These are phyloP conservation scores for Agelastica alni DNA, from an alignment of 2,888 invertebrate genomes.

Conservation along the genomic window DNA sequence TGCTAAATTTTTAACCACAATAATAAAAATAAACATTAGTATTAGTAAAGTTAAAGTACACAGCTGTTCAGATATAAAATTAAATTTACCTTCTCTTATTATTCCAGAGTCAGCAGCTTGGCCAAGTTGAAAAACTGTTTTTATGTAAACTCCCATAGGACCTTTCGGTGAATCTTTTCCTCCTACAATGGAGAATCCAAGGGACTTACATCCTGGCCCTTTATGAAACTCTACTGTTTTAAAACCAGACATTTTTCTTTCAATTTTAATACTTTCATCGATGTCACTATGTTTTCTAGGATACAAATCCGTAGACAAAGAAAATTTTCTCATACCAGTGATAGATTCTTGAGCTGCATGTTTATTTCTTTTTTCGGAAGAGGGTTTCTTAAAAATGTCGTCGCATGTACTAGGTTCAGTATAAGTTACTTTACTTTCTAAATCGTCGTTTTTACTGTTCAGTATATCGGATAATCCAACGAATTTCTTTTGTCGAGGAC, in stretches of 20 bases:
- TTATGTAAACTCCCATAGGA: constrained; percentile 86
- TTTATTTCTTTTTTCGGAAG: background rate
- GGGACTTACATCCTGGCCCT: constrained; percentile 81
- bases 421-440: constrained; percentile 43
- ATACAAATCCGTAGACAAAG: constrained; percentile 39
- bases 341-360: constrained; percentile 23
- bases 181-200: constrained; percentile 89
- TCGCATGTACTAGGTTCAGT: constrained; percentile 32
- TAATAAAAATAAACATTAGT: no score
- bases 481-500: constrained; percentile 21
- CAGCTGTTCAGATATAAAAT: no score
- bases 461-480: constrained; percentile 40
- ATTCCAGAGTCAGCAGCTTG: constrained; percentile 81
- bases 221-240: constrained; percentile 70
- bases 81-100: constrained; percentile 80
- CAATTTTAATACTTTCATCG: constrained; percentile 5
- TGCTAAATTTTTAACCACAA: background rate
- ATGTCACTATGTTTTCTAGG: constrained; percentile 11
- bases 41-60: no score
- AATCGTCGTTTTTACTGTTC: constrained; percentile 27
- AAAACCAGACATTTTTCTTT: constrained; percentile 11
- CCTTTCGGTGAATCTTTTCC: constrained; percentile 85
- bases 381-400: constrained; percentile 37
- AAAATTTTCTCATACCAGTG: constrained; percentile 59
- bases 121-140: constrained; percentile 83